Conservation (phyloP, 1,140 invertebrate species). For the Proales similis region DNA sequence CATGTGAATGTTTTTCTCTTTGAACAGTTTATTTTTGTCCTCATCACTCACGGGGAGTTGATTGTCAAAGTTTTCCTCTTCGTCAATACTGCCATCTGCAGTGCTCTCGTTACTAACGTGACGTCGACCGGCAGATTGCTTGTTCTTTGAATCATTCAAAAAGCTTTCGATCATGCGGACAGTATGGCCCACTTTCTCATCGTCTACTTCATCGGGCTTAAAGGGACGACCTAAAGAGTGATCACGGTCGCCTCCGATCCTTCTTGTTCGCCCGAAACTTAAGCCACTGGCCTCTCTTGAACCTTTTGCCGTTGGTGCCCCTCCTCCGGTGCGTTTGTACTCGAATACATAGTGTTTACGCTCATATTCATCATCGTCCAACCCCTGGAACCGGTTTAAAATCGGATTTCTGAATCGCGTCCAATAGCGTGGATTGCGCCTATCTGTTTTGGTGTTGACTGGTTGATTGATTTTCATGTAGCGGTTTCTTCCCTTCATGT, state of each 20-base stretch:
- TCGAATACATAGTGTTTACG: constrained; percentile 33
- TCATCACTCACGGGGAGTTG: too few species aligned
- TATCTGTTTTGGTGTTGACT: background rate
- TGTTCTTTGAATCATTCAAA: constrained; percentile 21
- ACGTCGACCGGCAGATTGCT: background rate
- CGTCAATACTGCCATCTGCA: background rate
- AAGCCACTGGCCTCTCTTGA: background rate
- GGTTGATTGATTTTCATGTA: constrained; percentile 38
- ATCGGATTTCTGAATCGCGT: constrained; percentile 16
- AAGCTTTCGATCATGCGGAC: constrained; percentile 36
- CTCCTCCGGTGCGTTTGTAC: constrained; percentile 10
- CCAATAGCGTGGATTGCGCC: background rate
- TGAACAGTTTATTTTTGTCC: too few species aligned
- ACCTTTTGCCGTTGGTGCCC: background rate
- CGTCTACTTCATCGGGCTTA: constrained; percentile 23
- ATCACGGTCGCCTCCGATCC: background rate
- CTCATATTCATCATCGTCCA: constrained; percentile 32
- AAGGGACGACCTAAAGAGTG: too few species aligned
- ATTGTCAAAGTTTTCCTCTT: constrained; percentile 8
- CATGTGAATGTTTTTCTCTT: constrained; percentile 27
- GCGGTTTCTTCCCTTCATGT: constrained; percentile 35
- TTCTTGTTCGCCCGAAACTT: background rate
- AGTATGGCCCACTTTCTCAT: constrained; percentile 19
- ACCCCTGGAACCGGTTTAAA: constrained; percentile 3
- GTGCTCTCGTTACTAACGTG: background rate